These are phyloP conservation scores for Heliconius hermathena DNA, from an alignment of 1,140 invertebrate species.

Conservation along the genomic window DNA sequence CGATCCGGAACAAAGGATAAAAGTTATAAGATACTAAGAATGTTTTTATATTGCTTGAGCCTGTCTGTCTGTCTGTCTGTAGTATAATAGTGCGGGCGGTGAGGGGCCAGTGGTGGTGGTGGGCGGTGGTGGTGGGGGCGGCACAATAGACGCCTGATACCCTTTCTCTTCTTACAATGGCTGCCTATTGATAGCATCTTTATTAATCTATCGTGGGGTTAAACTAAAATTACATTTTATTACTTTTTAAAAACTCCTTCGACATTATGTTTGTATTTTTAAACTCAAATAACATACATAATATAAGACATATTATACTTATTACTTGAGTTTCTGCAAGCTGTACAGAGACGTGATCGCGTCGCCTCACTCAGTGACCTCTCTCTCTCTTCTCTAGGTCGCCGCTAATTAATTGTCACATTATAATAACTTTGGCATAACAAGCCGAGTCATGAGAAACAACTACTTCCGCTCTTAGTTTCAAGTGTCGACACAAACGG, in stretches of 20 bases:
- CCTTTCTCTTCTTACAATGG: neutral
- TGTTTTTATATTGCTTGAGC: neutral
- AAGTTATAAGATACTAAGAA: neutral
- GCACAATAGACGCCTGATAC: neutral
- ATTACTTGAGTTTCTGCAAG: no score
- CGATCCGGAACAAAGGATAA: neutral
- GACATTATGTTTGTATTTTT: no score
- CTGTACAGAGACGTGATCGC: neutral
- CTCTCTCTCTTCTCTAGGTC: neutral
- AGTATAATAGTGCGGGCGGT: no score
- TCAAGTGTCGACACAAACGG: neutral
- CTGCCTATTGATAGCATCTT: neutral
- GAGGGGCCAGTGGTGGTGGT: neutral
- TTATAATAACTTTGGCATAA: neutral
- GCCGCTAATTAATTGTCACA: constrained; percentile 1
- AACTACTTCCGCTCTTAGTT: constrained; percentile 18
- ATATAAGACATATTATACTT: no score
- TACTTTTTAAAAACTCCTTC: no score
- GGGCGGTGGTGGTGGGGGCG: neutral
- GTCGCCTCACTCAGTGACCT: neutral
- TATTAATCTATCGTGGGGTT: neutral
- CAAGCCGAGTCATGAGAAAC: constrained; percentile 21
- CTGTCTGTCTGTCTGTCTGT: no score
- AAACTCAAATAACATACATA: no score
- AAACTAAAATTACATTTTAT: no score